Evolutionary conservation across 1,140 invertebrate species (phyloP).

Genomic region (Notospermus geniculatus): DNA sequence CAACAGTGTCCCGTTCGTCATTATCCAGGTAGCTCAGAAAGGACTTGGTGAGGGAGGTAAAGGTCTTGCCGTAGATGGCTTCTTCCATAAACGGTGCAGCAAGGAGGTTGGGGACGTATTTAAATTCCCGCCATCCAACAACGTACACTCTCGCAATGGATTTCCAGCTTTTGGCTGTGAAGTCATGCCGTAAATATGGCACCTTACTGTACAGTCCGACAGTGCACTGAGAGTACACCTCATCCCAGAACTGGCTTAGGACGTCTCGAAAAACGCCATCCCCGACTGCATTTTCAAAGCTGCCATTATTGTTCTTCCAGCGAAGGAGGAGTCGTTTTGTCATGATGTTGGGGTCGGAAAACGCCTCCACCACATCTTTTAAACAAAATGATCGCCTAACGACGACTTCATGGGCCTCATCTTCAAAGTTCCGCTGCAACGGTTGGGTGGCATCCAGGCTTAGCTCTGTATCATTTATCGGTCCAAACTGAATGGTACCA

Average conservation of each 20-base stretch:
- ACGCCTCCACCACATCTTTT: background rate
- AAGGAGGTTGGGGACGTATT: background rate
- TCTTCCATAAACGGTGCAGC: background rate
- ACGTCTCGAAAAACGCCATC: slow-evolving; percentile 3
- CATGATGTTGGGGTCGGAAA: background rate
- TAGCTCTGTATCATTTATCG: background rate
- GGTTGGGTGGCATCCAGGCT: too few species aligned
- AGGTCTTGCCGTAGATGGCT: background rate
- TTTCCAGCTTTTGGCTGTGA: slow-evolving; percentile 9
- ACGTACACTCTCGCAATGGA: slow-evolving; percentile 5
- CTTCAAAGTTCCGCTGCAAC: background rate
- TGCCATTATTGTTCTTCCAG: background rate
- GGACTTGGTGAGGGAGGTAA: background rate
- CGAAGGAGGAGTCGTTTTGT: background rate
- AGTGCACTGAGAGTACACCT: slow-evolving; percentile 11
- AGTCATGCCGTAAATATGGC: slow-evolving; percentile 13
- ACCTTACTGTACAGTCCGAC: background rate
- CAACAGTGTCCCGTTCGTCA: background rate
- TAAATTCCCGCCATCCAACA: slow-evolving; percentile 4
- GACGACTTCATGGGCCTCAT: too few species aligned
- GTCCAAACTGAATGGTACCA: background rate
- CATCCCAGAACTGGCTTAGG: slow-evolving; percentile 11
- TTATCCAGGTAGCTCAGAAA: background rate
- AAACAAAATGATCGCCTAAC: background rate
- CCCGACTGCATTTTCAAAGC: background rate